Conservation (phyloP, 2,888 invertebrate species). For the Pheosia gnoma region DNA sequence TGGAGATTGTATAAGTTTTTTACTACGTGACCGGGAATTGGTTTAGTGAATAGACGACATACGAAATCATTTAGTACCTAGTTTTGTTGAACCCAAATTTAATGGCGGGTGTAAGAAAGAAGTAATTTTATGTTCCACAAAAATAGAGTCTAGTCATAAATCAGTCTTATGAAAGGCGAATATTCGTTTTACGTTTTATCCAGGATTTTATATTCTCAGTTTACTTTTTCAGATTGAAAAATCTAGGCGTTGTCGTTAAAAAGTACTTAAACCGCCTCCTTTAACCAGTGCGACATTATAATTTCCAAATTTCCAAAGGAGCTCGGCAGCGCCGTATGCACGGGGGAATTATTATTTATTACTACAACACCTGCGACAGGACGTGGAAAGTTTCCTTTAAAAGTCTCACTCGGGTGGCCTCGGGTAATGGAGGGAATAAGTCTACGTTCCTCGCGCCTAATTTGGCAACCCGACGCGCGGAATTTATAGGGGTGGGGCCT, state of each 20-base stretch:
- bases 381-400: constrained; percentile 66
- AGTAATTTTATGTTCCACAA: no score
- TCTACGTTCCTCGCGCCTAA: constrained; percentile 81
- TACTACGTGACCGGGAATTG: constrained; percentile 8
- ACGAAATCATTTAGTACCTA: neutral
- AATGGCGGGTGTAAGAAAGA: neutral
- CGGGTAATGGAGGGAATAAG: constrained; percentile 76
- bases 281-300: constrained; percentile 17
- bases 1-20: constrained; percentile 31
- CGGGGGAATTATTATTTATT: constrained; percentile 57
- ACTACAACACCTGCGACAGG: constrained; percentile 70
- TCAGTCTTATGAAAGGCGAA: no score
- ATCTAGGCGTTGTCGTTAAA: neutral
- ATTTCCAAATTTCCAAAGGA: constrained; percentile 35
- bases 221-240: neutral
- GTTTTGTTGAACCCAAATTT: neutral
- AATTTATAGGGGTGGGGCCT: constrained; percentile 79
- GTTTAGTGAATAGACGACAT: constrained; percentile 7
- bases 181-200: no score
- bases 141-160: no score
- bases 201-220: neutral
- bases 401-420: constrained; percentile 57
- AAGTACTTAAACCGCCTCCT: neutral
- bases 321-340: constrained; percentile 53
- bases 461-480: constrained; percentile 83